Evolutionary conservation across 2,797 vertebrate genomes (phyloP).

Genomic region (Alauda arvensis): DNA sequence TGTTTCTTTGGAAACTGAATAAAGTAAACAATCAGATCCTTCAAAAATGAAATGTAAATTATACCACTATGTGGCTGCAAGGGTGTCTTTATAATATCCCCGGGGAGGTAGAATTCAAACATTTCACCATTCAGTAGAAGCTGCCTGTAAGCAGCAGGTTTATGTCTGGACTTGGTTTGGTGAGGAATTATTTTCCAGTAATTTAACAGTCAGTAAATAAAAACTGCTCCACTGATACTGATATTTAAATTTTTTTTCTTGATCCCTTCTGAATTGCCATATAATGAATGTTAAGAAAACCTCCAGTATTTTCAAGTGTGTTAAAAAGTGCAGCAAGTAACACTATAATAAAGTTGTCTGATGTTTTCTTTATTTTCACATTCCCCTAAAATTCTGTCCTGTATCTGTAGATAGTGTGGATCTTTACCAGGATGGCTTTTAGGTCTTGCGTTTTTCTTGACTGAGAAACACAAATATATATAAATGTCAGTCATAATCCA

Average conservation of each 20-base stretch:
- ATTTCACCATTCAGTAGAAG: neutral
- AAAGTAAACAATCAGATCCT: neutral
- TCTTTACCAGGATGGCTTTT: neutral
- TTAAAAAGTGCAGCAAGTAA: neutral
- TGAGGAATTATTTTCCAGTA: neutral
- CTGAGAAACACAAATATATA: neutral
- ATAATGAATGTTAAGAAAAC: neutral
- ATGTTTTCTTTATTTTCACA: neutral
- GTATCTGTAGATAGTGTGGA: neutral
- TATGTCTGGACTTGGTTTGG: neutral
- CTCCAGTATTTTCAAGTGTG: neutral
- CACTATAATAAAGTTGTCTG: neutral
- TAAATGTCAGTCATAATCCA: neutral
- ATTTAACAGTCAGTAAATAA: neutral
- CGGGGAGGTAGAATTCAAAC: neutral
- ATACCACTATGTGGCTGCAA: neutral
- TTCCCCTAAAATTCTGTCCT: neutral
- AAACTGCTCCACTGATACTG: neutral
- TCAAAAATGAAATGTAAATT: neutral
- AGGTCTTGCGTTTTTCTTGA: neutral
- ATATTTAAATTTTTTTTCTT: neutral
- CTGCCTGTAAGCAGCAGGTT: neutral
- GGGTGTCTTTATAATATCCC: neutral
- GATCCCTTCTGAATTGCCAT: neutral
- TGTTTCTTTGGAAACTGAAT: slow-evolving; percentile 11